Percentiles rank a stretch among this genome's conserved stretches.
phyloP scores from a whole-genome alignment of 2,797 vertebrate genomes.

The Phrynocephalus forsythii region DNA sequence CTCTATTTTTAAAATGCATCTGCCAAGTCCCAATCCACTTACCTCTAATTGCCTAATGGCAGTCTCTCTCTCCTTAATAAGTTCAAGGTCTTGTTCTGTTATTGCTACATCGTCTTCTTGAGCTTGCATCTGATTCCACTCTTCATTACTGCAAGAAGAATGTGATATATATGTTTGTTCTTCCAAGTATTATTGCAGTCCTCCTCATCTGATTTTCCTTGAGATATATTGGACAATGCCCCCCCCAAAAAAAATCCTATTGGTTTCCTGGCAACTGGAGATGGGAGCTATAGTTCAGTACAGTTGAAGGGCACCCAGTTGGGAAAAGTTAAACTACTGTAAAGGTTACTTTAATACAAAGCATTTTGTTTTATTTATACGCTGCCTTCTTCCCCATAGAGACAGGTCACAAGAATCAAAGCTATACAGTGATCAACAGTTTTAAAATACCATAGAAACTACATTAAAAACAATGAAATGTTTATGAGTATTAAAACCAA shows the following conservation, averaged over 20 bases:
- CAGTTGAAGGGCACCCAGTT: neutral
- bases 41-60: constrained; percentile 96
- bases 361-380: neutral
- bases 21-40: constrained; percentile 32
- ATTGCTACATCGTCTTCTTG: constrained; percentile 89
- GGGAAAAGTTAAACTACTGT: neutral
- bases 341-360: neutral
- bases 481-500: too few species aligned
- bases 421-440: too few species aligned
- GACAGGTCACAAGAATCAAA: too few species aligned
- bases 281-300: neutral
- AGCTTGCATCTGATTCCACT: constrained; percentile 89
- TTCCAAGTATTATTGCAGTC: neutral
- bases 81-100: constrained; percentile 94
- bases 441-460: too few species aligned
- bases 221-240: neutral
- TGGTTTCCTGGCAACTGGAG: neutral
- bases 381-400: too few species aligned
- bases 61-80: constrained; percentile 95
- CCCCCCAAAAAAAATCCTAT: too few species aligned
- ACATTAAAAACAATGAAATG: too few species aligned
- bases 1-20: neutral
- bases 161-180: neutral
- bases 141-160: constrained; percentile 87
- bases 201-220: neutral